These are phyloP conservation scores for Apodemia mormo DNA, from an alignment of 2,888 invertebrate genomes.

Conservation along the genomic window DNA sequence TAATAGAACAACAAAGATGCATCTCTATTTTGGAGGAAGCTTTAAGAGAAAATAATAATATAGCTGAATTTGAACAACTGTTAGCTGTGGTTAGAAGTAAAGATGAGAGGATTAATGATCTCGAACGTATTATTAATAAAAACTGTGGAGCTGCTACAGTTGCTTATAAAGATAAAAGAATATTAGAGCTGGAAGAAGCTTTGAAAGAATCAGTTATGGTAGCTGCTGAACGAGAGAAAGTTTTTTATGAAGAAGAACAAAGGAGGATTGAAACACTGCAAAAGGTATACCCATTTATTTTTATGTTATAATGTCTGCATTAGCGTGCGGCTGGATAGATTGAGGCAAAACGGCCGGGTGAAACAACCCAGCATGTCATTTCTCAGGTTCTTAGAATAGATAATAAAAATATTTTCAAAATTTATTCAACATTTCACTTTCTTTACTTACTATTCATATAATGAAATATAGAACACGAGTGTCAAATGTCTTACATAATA, in stretches of 20 bases:
- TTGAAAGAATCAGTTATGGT: slow-evolving; percentile 89
- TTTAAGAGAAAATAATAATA: slow-evolving; percentile 79
- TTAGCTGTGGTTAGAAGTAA: slow-evolving; percentile 81
- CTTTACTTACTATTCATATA: too few relatives aligned
- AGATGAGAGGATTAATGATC: slow-evolving; percentile 87
- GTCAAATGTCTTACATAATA: too few relatives aligned
- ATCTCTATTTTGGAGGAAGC: slow-evolving; percentile 78
- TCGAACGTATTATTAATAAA: slow-evolving; percentile 86
- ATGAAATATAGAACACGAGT: too few relatives aligned
- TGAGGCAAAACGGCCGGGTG: too few relatives aligned
- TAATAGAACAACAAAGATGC: slow-evolving; percentile 79
- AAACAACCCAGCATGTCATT: too few relatives aligned
- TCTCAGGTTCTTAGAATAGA: too few relatives aligned
- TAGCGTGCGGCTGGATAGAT: too few relatives aligned
- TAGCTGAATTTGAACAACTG: slow-evolving; percentile 81
- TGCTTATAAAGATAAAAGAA: slow-evolving; percentile 78
- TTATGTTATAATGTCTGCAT: too few relatives aligned
- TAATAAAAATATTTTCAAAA: too few relatives aligned
- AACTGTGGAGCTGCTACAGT: slow-evolving; percentile 53
- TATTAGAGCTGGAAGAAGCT: slow-evolving; percentile 90
- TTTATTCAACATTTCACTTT: too few relatives aligned
- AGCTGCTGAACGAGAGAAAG: slow-evolving; percentile 85
- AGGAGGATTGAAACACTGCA: slow-evolving; percentile 83
- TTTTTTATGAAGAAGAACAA: slow-evolving; percentile 84
- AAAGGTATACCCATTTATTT: slow-evolving; percentile 73